Percentiles rank a stretch among this genome's conserved stretches.
Conservation (phyloP, 2,888 invertebrate genomes). For the Nymphalis urticae region DNA sequence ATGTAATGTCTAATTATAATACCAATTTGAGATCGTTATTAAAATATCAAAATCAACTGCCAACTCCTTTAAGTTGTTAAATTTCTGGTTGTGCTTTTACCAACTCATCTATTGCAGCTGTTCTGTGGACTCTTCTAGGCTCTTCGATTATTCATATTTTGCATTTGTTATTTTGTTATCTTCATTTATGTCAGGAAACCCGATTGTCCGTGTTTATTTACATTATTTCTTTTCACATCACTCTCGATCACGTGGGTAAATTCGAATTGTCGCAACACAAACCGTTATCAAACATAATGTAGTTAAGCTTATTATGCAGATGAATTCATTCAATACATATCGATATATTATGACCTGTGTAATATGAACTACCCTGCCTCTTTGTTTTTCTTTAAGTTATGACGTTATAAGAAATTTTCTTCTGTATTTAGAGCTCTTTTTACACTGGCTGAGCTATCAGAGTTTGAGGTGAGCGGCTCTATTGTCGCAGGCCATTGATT, state of each 20-base stretch:
- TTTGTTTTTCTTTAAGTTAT: constrained; percentile 19
- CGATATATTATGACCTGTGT: constrained; percentile 46
- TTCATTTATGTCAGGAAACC: background rate
- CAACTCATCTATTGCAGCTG: too few relatives aligned
- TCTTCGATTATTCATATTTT: too few relatives aligned
- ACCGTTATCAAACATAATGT: constrained; percentile 62
- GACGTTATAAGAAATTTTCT: constrained; percentile 20
- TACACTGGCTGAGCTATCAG: constrained; percentile 52
- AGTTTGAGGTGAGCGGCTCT: constrained; percentile 68
- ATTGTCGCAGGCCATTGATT: constrained; percentile 76
- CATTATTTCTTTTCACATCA: background rate
- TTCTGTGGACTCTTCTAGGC: too few relatives aligned
- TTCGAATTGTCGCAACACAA: constrained; percentile 59
- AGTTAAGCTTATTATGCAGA: constrained; percentile 62
- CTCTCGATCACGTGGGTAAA: constrained; percentile 51
- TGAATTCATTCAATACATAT: constrained; percentile 58
- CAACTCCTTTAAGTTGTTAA: too few relatives aligned
- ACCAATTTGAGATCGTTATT: too few relatives aligned
- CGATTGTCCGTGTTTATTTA: background rate
- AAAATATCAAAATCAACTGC: too few relatives aligned
- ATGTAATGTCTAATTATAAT: too few relatives aligned
- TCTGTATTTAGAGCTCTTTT: constrained; percentile 46
- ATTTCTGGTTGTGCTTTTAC: background rate
- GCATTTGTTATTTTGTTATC: too few relatives aligned
- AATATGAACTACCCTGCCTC: constrained; percentile 44